These are phyloP conservation scores for Anguilla japonica DNA, from an alignment of 2,113 vertebrate genomes.

Conservation along the genomic window DNA sequence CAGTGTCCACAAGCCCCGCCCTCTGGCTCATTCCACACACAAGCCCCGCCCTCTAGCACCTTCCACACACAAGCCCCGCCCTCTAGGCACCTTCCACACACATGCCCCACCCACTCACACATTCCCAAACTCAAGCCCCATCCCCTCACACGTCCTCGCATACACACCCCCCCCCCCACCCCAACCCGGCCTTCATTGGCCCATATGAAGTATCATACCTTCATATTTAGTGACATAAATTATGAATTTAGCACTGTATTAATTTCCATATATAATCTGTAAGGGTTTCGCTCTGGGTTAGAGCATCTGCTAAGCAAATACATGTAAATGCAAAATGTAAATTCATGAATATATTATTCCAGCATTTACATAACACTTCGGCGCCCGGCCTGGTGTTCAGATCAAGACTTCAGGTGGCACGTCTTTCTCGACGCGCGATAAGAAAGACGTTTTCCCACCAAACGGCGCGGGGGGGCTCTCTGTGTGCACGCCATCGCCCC, in stretches of 20 bases:
- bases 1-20: neutral
- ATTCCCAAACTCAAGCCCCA: too few relatives aligned
- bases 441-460: neutral
- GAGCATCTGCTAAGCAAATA: neutral
- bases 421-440: neutral
- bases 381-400: neutral
- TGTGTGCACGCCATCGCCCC: too few relatives aligned
- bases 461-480: too few relatives aligned
- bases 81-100: too few relatives aligned
- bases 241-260: neutral
- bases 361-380: neutral
- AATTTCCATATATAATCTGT: neutral
- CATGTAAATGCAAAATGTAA: conserved; percentile 1
- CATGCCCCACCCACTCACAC: too few relatives aligned
- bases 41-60: neutral
- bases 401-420: neutral
- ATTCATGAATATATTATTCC: neutral
- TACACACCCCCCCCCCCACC: too few relatives aligned
- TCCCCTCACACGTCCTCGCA: too few relatives aligned
- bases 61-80: too few relatives aligned
- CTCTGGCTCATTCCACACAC: too few relatives aligned
- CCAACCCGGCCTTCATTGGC: too few relatives aligned
- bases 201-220: neutral
- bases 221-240: neutral
- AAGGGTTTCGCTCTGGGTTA: neutral